Evolutionary conservation across 2,888 invertebrate species (phyloP), one percentile per base, ranked within the genome.

Genomic region (Cancer borealis): DNA sequence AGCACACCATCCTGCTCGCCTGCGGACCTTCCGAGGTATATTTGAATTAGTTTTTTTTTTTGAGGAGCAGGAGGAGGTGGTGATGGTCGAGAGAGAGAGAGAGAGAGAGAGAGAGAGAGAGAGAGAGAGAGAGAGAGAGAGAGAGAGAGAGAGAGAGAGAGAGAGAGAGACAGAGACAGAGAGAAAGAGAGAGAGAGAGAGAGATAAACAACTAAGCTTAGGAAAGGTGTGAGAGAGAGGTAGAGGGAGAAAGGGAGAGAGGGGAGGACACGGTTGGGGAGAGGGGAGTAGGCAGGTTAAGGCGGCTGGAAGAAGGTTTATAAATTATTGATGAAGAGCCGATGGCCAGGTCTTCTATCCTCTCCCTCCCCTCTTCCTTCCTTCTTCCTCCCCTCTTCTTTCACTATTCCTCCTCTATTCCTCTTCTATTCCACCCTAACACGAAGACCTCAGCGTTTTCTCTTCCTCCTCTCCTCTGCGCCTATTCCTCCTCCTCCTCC

Each of bases 311-410:
- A 26, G 73, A 73, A 79, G 30, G 79, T 79, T 79, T 79, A 79
- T 79, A 79, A 79, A 79, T 79, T 79, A 79, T 79, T 79, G 79
- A 79, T 79, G 79, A 79, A 26, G 79, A 79, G 73, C 79, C 79
- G 79, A 79, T 79, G 79, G 79, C 12, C 79, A 79, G 79, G 79
- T 79, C 79, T 79, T 21, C 39, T 39, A 39, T 39, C 39, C 39
- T 14, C 54, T 54, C 54, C 66, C 88, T 88, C 49, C 21, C 47
- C 88, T 49, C 46, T 26, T 26, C 47, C 88, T 49, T 26, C 17
- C 49, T 47, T 21, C n/a, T 30, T 47, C n/a, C 66, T n/a, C n/a
- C 66, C 66, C 66, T 6, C 6, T 21, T n/a, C n/a, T n/a, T 21
- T 3, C 66, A 5, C n/a, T 4, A 4, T 17, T 21, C 17, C 60